Conservation (phyloP, 2,113 vertebrate species). For the Syngnathus floridae region DNA sequence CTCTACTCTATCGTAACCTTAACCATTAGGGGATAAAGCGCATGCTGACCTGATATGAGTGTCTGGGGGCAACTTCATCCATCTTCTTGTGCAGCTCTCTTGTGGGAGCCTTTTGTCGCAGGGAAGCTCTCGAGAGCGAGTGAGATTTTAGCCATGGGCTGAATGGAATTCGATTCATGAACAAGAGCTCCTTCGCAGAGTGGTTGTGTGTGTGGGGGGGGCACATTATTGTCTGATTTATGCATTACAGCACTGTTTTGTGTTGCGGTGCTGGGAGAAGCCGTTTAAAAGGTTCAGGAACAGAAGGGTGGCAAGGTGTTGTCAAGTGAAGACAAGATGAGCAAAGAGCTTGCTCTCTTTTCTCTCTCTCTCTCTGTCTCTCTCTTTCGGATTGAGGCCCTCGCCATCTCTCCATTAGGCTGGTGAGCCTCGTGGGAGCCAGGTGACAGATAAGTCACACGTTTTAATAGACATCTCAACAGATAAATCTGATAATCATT, state of each 20-base stretch:
- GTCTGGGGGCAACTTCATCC: conserved; percentile 70
- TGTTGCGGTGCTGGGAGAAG: conserved; percentile 10
- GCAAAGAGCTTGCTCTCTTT: conserved; percentile 52
- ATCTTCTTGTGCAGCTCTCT: conserved; percentile 63
- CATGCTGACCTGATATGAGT: conserved; percentile 71
- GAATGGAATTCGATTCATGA: conserved; percentile 51
- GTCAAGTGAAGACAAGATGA: conserved; percentile 44
- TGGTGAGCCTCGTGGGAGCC: conserved; percentile 66
- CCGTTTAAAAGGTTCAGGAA: conserved; percentile 16
- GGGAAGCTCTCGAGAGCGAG: conserved; percentile 56
- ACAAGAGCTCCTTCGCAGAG: conserved; percentile 31
- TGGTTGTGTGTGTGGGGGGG: neutral
- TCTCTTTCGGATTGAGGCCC: conserved; percentile 65
- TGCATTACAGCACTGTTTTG: conserved; percentile 30
- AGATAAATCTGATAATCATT: conserved; percentile 78
- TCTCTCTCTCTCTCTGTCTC: conserved; percentile 31
- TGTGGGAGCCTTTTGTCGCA: conserved; percentile 65
- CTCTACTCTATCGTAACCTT: conserved; percentile 64
- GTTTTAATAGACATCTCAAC: conserved; percentile 79
- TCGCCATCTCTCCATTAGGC: conserved; percentile 73
- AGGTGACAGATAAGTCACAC: conserved; percentile 78
- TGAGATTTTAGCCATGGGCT: conserved; percentile 64
- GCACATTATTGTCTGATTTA: conserved; percentile 40
- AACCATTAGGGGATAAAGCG: conserved; percentile 73
- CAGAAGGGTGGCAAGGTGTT: conserved; percentile 11